Evolutionary conservation across 2,888 invertebrate genomes (phyloP).

Genomic region (Dryobotodes eremita): DNA sequence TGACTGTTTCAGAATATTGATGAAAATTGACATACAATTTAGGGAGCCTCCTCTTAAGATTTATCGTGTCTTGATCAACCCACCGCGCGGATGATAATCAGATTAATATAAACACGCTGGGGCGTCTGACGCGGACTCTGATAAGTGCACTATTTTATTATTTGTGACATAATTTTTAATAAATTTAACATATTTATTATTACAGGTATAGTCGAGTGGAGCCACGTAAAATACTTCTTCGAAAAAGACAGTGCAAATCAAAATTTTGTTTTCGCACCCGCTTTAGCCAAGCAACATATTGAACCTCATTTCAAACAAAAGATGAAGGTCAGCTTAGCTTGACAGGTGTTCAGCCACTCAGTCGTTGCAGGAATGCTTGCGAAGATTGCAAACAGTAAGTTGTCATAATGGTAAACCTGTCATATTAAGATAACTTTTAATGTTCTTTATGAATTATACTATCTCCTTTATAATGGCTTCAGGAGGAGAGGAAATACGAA

Average conservation of each 20-base stretch:
- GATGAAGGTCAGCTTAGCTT: slow-evolving; percentile 1
- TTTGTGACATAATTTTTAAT: neutral
- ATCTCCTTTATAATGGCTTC: no score
- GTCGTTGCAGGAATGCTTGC: neutral
- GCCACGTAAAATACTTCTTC: neutral
- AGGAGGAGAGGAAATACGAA: no score
- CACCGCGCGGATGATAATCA: no score
- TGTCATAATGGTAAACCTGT: no score
- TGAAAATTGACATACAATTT: no score
- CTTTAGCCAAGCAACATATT: neutral
- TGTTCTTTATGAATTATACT: no score
- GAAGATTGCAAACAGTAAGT: neutral
- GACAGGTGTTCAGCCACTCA: slow-evolving; percentile 1
- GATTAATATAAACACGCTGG: no score
- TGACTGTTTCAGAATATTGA: no score
- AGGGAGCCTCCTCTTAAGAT: no score
- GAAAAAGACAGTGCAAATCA: neutral
- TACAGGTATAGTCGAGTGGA: slow-evolving; percentile 3
- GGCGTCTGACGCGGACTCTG: no score
- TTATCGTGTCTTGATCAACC: no score
- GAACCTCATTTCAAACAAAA: neutral
- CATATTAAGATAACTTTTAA: no score
- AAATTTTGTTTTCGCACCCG: neutral
- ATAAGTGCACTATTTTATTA: neutral
- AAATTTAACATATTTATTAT: neutral